Percentiles rank a stretch among this genome's conserved stretches.
These are phyloP conservation scores for Acrocyrtus sp. DNA, from an alignment of 2,888 invertebrate genomes.

Conservation along the genomic window DNA sequence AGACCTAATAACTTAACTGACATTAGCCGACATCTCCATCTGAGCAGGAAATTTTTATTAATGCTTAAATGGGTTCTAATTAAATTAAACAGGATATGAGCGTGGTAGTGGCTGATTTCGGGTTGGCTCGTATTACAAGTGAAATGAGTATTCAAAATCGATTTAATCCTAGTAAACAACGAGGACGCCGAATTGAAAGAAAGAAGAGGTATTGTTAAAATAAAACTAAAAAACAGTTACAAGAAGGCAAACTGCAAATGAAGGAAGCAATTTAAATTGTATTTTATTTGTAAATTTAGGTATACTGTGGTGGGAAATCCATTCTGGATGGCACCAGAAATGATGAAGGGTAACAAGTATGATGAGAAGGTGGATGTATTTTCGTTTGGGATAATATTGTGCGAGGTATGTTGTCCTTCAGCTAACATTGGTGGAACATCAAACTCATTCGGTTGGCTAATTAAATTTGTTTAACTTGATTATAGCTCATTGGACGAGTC, in stretches of 20 bases:
- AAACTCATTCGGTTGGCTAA: neutral
- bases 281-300: slow-evolving; percentile 66
- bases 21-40: too few relatives aligned
- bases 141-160: slow-evolving; percentile 61
- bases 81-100: slow-evolving; percentile 88
- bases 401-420: slow-evolving; percentile 76
- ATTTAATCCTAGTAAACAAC: slow-evolving; percentile 56
- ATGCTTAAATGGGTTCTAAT: too few relatives aligned
- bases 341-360: slow-evolving; percentile 96
- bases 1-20: too few relatives aligned
- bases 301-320: slow-evolving; percentile 98
- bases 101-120: slow-evolving; percentile 96
- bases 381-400: slow-evolving; percentile 93
- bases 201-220: slow-evolving; percentile 57
- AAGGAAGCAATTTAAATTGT: neutral
- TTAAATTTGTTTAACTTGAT: slow-evolving; percentile 53
- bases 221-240: too few relatives aligned
- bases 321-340: slow-evolving; percentile 99
- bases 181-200: slow-evolving; percentile 59
- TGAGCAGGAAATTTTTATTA: too few relatives aligned
- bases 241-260: too few relatives aligned
- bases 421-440: neutral
- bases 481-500: slow-evolving; percentile 90
- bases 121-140: slow-evolving; percentile 77
- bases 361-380: slow-evolving; percentile 97